Base-by-base conservation (phyloP, 2,797 vertebrate species). In the Percopsis omiscomaycus region DNA sequence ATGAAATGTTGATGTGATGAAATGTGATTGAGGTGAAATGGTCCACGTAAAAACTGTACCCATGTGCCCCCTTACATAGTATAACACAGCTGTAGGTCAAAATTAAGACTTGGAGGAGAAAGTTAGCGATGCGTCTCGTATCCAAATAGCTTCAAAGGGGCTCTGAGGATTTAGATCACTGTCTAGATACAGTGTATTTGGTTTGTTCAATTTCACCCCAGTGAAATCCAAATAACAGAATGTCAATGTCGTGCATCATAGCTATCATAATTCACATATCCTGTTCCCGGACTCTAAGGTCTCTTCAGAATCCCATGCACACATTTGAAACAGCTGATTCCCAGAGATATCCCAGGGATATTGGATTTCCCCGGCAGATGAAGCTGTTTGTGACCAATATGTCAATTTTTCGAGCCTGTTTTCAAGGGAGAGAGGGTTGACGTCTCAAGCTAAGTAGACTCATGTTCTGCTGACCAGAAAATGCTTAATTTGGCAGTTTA, bases 341-440 rank as follows among this genome's bases (percentile, higher is more conserved):
- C 76, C 76, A 64, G 82, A 90, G 84, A 91, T 88, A 91, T 86
- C 84, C 57, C 1, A 56, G 75, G 84, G 83, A 90, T 88, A 90
- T 91, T 91, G 87, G 85, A 89, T 91, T 88, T 86, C 84, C 77
- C 70, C 66, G 4, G 68, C 76, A 83, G 85, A 90, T 86, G 85
- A 89, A 86, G 82, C 81, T 84, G 84, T 85, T 88, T 89, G 81
- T 79, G 84, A 88, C 86, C 77, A 84, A 86, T 86, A 75, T 86
- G 84, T 88, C 81, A 79, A 79, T 86, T 84, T 82, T 86, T 78
- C 68, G 80, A 73, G 80, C 75, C 53, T 71, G 72, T 82, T 78
- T 85, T 75, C 48, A 12, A 78, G 61, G 46, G 53, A 30, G 51
- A 50, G 58, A 54, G 46, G 66, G 74, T 42, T 82, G 78, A 84